Base-by-base conservation (phyloP, 1,140 invertebrate genomes). In the Hyles vespertilio region DNA sequence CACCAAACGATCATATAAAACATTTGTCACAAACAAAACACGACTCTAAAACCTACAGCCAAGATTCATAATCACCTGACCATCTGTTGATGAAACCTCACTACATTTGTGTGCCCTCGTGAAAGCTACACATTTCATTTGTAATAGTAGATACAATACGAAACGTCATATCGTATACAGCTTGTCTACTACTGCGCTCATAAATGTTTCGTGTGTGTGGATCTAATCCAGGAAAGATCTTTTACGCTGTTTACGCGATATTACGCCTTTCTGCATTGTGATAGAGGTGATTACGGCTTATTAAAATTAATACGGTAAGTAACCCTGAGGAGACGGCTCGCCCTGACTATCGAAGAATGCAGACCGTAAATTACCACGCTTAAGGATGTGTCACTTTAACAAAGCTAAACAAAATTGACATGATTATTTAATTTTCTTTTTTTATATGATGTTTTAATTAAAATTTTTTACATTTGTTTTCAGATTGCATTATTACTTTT, bases 61-160 rank as follows among this genome's bases (percentile, higher is more conserved):
- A 46, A 9, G 44, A 33, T 10, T 36, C 43, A 55, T 45, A 55
- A 5, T 55, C 9, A 2, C 10, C 4, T 3, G 44, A n/a, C 5
- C 22, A 32, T 0, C 5, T 2, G 6, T 43, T 34, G n/a, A 71
- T 68, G 75, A 75, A 79, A 79, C 76, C 70, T 56, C 63, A 63
- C 57, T 78, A 76, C 74, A 74, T 67, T 74, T 79, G 83, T 88
- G 82, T 87, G 82, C 77, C 59, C 70, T 68, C 72, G 84, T 87
- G 85, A 88, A 88, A 88, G 85, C 82, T 84, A 88, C 81, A 87
- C 81, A 85, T 88, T 88, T 88, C 79, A 81, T 87, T 88, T 84
- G 81, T 79, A 81, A 82, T 81, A 81, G 74, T 83, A 79, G 73
- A 78, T 87, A 87, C 80, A 84, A 83, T 85, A 80, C 74, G 74